Evolutionary conservation across 2,113 vertebrate species (phyloP), one percentile per base, ranked within the genome.

Genomic region (Notarius quadriscutis): DNA sequence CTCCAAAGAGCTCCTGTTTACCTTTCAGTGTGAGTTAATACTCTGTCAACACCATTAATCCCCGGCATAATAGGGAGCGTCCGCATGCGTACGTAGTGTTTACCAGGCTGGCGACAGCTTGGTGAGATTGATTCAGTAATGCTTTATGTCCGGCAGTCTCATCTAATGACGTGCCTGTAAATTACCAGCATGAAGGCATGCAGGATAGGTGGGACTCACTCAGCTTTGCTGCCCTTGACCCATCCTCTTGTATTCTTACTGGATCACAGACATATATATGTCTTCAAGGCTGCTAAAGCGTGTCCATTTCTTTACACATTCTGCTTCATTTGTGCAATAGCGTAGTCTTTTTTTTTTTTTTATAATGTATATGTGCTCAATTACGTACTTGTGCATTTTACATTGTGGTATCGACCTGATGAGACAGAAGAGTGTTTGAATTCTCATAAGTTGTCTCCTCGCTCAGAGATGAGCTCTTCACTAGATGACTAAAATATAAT

Each of bases 41-140:
- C 88, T 89, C 88, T 90, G 91, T 91, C 91, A 89, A 90, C 91
- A 89, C 88, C 88, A 91, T 91, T 91, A 91, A 91, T 91, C 88
- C 91, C 81, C 81, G 65, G 77, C 88, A 90, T 90, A 91, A 91
- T 91, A 88, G 89, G 89, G 85, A 89, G 80, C 88, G 82, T 89
- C 86, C 85, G 79, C 80, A 87, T 83, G 77, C 82, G 84, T 86
- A 77, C 84, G 58, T 83, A 88, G 86, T 91, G 91, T 91, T 91
- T 91, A 91, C 89, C 89, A 88, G 88, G 55, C 84, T 78, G 84
- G 81, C 82, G 88, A 90, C 91, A 89, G 88, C 74, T 87, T 75
- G 27, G 77, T 27, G 63, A 89, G 89, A 91, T 91, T 91, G 91
- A 91, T 91, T 91, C 88, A 90, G 84, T 90, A 79, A 89, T 91